Base-by-base conservation (phyloP, 2,888 invertebrate genomes). In the Leptinotarsa tumamoca region DNA sequence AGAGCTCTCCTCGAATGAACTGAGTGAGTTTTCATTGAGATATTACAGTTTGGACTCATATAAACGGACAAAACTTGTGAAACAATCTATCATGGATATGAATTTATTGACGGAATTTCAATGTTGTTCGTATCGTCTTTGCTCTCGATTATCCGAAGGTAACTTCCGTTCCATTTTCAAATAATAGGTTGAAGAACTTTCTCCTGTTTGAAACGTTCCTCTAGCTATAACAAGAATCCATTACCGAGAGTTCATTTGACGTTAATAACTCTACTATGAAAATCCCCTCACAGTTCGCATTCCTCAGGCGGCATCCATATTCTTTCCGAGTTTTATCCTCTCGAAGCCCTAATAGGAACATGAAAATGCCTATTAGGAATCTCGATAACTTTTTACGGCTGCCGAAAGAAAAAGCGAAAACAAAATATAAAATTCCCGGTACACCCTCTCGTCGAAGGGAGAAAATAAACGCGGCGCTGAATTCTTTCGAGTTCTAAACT, bases 301-400 rank as follows among this genome's bases (percentile, higher is more conserved):
- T 23, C 58, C 15, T 23, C 27, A 21, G 27, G 21, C 4, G 58
- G 21, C 23, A 21, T 58, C 58, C 58, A 58, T 58, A 58, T 58
- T 58, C 17, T 58, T 23, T 27, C 27, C 5, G 14, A 58, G 18
- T 27, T 58, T 58, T 23, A 23, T 58, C 58, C 21, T 10, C 58
- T 58, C 58, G 23, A 10, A 58, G 21, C 58, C 58, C 58, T 58
- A 58, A 58, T 58, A 23, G 58, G 14, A 14, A 58, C 58, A 58
- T 58, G 58, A 58, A 58, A 58, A 23, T 23, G 18, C 10, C 58
- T 21, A 58, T 58, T 58, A 58, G 21, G 58, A 15, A 58, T 58
- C 58, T 21, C 58, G 23, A 58, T 58, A 58, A 58, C 58, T 58
- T 58, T 58, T 58, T 58, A 58, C 23, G 58, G 21, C 58, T 21